A percentile compares a stretch with the other conserved stretches of the same genome.
These are phyloP conservation scores for Phania funesta DNA, from an alignment of 2,888 invertebrate genomes.

Conservation along the genomic window DNA sequence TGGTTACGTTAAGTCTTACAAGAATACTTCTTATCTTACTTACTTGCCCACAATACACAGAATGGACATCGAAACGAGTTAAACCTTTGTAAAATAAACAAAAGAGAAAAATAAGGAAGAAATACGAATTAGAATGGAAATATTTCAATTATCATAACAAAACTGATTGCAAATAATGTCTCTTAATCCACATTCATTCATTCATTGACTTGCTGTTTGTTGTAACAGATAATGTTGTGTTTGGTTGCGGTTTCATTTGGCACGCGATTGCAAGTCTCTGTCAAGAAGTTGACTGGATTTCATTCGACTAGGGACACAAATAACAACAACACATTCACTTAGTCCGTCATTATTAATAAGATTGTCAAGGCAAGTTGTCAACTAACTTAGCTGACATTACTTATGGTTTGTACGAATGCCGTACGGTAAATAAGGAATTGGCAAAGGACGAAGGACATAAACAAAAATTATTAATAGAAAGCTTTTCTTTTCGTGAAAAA, in stretches of 20 bases:
- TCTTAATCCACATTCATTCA: background rate
- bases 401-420: constrained; percentile 9
- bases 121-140: constrained; percentile 48
- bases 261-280: constrained; percentile 52
- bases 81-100: background rate
- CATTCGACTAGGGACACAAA: constrained; percentile 53
- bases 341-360: constrained; percentile 57
- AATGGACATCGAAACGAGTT: too few relatives aligned
- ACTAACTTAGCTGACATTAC: constrained; percentile 53
- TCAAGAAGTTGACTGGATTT: constrained; percentile 34
- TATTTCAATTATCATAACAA: constrained; percentile 51
- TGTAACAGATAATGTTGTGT: constrained; percentile 23
- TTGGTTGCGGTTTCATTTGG: constrained; percentile 33
- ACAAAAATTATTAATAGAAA: constrained; percentile 32
- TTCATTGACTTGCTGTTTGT: background rate
- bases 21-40: too few relatives aligned
- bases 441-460: background rate
- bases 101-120: constrained; percentile 5
- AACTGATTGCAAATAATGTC: constrained; percentile 45
- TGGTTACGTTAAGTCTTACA: too few relatives aligned
- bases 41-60: too few relatives aligned
- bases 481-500: background rate
- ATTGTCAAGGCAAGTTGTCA: constrained; percentile 59
- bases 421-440: background rate
- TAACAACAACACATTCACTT: constrained; percentile 43